Evolutionary conservation across 2,113 vertebrate species (phyloP), one percentile per base, ranked within the genome.

Genomic region (Psettodes erumei): DNA sequence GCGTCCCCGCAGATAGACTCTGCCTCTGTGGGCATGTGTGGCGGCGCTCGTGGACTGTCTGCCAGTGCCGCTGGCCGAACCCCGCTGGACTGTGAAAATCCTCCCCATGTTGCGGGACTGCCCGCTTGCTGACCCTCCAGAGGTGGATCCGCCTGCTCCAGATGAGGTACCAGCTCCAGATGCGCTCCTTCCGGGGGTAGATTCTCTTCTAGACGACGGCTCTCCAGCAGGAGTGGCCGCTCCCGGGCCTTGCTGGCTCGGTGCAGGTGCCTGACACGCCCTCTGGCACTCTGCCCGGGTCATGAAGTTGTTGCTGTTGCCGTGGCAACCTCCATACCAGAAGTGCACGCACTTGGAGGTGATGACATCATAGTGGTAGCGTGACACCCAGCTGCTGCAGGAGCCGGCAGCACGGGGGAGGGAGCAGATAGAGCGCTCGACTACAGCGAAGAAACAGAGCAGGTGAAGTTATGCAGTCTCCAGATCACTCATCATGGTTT

Each of bases 281-380:
- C 58, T 85, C 92, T 95, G 90, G 82, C 98, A 99, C 60, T 96
- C 96, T 7, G 94, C 94, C 76, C 94, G 93, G 0, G 94, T 94
- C 54, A 85, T 55, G 61, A 99, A 99, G 92, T 95, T 98, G 88
- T 99, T 99, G 83, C 77, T 92, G 35, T 99, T 99, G 75, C 98
- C 98, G 0, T 97, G 94, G 88, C 98, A 99, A 48, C 96, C 92
- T 0, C 98, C 97, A 0, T 95, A 98, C 98, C 98, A 99, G 90
- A 99, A 99, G n/a, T 96, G 95, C 69, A 92, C 92, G 62, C 98
- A 99, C 71, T 76, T 93, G 48, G 93, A 94, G 59, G 95, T 91
- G 0, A 94, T 79, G n/a, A 93, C 16, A 16, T 99, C 85, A 1
- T 94, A 97, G 92, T 96, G 96, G 95, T 95, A 99, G 47, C 91